Evolutionary conservation across 2,797 vertebrate genomes (phyloP), one percentile per base, ranked within the genome.

Genomic region (Rhinatrema bivittatum): DNA sequence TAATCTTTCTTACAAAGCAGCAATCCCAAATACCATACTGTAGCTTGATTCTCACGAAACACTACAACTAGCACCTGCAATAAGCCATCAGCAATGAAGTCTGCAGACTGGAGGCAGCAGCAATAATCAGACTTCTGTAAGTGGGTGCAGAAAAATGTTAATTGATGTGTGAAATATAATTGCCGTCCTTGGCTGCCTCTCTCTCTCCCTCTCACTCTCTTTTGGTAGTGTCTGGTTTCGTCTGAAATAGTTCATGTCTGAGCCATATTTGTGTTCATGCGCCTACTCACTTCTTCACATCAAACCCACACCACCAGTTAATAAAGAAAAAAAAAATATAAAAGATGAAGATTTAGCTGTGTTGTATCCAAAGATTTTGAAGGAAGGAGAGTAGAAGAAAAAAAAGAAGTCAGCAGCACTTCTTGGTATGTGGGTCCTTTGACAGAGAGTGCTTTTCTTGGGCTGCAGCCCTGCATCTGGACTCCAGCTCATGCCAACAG

Each of bases 111-210:
- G 9, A 42, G 49, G 43, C 54, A 60, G 32, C 32, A 43, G 58
- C 62, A 65, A 68, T 66, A 66, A 52, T 12, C 33, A 37, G 26
- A 55, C 64, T 56, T 56, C 53, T 66, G n/a, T 59, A 66, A 68
- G 39, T 62, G 55, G 50, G 55, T 57, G 43, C 4, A 0, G 49
- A 66, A 57, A 56, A 65, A 66, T 64, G 49, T 57, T 67, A 65
- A 72, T 65, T 72, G 65, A 74, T 65, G 51, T 67, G 50, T 66
- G 54, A 76, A 64, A 70, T 67, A 50, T 58, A 70, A 68, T 60
- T 67, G 62, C 60, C 39, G 48, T 56, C 36, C 31, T 58, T 51
- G 40, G 51, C 36, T 72, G 50, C 49, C 65, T 56, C 56, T 45
- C 49, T 63, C 60, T n/a, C n/a, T n/a, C n/a, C n/a, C n/a, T n/a